Evolutionary conservation across 2,113 vertebrate species (phyloP).

Genomic region (Pundamilia nyererei): DNA sequence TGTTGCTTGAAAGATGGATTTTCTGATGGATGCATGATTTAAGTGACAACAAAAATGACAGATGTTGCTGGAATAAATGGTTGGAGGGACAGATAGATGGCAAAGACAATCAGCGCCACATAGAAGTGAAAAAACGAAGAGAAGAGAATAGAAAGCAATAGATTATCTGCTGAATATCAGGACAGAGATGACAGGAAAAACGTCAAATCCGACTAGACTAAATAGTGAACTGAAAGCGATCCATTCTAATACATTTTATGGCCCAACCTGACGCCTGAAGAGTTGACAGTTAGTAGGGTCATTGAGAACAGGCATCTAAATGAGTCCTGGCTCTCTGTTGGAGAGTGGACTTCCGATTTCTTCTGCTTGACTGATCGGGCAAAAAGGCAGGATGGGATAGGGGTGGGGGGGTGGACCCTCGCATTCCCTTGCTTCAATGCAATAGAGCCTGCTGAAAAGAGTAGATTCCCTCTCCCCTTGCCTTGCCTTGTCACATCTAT

Average conservation of each 20-base stretch:
- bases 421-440: conserved; percentile 21
- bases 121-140: neutral
- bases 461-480: conserved; percentile 16
- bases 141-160: neutral
- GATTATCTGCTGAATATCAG: neutral
- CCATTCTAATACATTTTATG: neutral
- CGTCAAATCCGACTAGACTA: neutral
- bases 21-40: conserved; percentile 49
- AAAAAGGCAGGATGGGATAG: conserved; percentile 22
- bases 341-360: conserved; percentile 40
- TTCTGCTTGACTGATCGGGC: conserved; percentile 26
- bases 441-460: conserved; percentile 42
- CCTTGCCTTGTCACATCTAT: conserved; percentile 34
- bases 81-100: conserved; percentile 52
- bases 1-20: conserved; percentile 46
- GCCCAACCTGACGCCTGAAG: neutral
- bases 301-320: neutral
- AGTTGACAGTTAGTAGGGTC: conserved; percentile 3
- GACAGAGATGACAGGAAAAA: neutral
- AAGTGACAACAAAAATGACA: conserved; percentile 58
- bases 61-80: conserved; percentile 40
- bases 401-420: neutral
- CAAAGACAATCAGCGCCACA: conserved; percentile 17
- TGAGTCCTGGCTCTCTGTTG: neutral
- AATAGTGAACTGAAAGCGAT: neutral